Evolutionary conservation across 2,888 invertebrate species (phyloP).

Genomic region (Thecophora atra): DNA sequence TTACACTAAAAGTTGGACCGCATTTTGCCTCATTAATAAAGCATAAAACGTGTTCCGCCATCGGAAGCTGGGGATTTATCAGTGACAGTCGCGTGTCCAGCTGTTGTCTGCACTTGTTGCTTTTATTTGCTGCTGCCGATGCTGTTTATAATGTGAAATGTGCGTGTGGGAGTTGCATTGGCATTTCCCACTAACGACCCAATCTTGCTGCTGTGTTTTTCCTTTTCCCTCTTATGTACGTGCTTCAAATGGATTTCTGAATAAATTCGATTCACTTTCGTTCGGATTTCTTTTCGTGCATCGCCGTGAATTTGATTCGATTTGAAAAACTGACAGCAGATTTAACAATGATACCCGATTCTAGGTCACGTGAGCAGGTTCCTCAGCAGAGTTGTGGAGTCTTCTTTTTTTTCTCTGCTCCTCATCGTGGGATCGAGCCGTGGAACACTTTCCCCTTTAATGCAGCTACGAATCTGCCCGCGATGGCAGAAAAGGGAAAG

Average conservation of each 20-base stretch:
- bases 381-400: background rate
- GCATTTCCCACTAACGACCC: background rate
- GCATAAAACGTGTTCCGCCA: slow-evolving; percentile 12
- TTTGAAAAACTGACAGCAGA: slow-evolving; percentile 3
- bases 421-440: background rate
- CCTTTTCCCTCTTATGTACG: background rate
- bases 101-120: background rate
- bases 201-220: background rate
- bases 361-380: slow-evolving; percentile 10
- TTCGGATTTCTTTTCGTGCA: slow-evolving; percentile 12
- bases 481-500: background rate
- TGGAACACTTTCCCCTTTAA: slow-evolving; percentile 18
- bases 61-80: slow-evolving; percentile 34
- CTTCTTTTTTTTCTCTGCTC: background rate
- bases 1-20: background rate
- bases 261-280: slow-evolving; percentile 18
- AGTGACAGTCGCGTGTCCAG: slow-evolving; percentile 28
- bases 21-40: slow-evolving; percentile 11
- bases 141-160: background rate
- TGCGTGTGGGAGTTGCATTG: slow-evolving; percentile 18
- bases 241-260: background rate
- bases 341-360: background rate
- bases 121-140: background rate
- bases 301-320: background rate
- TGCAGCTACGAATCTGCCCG: background rate